These are phyloP conservation scores for Microcaecilia unicolor DNA, from an alignment of 2,797 vertebrate genomes.

Conservation along the genomic window DNA sequence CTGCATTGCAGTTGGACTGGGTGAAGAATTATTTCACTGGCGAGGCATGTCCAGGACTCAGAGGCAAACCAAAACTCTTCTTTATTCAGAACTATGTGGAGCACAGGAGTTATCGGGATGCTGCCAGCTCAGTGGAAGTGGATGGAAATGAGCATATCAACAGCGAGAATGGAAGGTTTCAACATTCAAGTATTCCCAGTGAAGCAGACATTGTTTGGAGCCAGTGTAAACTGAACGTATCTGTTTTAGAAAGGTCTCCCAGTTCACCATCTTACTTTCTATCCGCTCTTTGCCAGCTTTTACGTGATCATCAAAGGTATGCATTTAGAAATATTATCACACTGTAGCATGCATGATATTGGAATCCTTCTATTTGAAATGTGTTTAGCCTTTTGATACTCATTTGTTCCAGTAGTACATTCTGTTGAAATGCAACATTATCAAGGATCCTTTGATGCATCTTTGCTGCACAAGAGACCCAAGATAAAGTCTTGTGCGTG, in stretches of 20 bases:
- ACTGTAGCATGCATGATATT: no score
- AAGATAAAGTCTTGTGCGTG: no score
- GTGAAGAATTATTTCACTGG: conserved; percentile 62
- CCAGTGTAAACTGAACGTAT: conserved; percentile 62
- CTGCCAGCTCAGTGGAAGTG: conserved; percentile 42
- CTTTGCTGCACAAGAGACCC: no score
- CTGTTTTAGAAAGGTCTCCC: conserved; percentile 34
- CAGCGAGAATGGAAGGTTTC: background rate
- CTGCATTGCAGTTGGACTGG: conserved; percentile 47
- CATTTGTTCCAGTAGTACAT: no score
- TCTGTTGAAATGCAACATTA: no score
- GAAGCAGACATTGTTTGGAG: conserved; percentile 88
- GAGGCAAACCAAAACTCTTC: conserved; percentile 87
- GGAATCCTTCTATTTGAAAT: no score
- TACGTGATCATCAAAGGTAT: conserved; percentile 46
- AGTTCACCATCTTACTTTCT: conserved; percentile 62
- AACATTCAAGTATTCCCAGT: conserved; percentile 40
- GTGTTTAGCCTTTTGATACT: no score
- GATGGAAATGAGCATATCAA: conserved; percentile 36
- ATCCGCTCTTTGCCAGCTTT: conserved; percentile 48
- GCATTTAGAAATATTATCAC: no score
- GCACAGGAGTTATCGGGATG: conserved; percentile 8
- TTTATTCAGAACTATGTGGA: conserved; percentile 79
- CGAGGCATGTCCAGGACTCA: conserved; percentile 57
- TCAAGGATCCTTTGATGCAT: no score